Evolutionary conservation across 2,888 invertebrate genomes (phyloP).

Genomic region (Drosophila siamana): DNA sequence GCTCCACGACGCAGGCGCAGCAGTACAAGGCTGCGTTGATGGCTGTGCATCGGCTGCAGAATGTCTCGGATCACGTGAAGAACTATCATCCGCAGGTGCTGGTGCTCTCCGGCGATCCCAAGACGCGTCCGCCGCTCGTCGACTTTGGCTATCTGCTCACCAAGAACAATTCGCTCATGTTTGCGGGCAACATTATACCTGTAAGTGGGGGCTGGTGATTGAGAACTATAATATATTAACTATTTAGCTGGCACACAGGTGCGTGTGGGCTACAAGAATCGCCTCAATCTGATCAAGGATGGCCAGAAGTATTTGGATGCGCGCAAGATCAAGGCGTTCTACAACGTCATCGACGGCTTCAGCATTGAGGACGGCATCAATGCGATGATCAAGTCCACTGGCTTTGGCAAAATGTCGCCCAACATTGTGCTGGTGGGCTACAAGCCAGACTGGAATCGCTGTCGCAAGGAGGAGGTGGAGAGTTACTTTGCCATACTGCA

Average conservation of each 20-base stretch:
- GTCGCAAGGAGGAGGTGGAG: constrained; percentile 90
- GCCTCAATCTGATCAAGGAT: constrained; percentile 87
- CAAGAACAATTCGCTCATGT: constrained; percentile 94
- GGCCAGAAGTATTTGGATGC: constrained; percentile 93
- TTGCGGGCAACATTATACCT: constrained; percentile 94
- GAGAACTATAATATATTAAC: not conserved
- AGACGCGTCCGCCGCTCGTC: constrained; percentile 93
- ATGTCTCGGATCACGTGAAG: constrained; percentile 97
- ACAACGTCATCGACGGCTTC: constrained; percentile 91
- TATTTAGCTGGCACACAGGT: constrained; percentile 84
- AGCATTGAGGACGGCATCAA: constrained; percentile 92
- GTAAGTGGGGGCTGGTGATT: constrained; percentile 86
- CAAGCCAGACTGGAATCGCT: constrained; percentile 94
- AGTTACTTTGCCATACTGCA: constrained; percentile 97
- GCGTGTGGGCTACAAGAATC: constrained; percentile 88
- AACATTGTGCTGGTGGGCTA: constrained; percentile 98
- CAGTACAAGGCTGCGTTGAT: constrained; percentile 96
- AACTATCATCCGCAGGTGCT: constrained; percentile 97
- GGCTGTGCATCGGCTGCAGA: constrained; percentile 92
- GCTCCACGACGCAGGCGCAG: constrained; percentile 98
- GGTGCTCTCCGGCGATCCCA: constrained; percentile 94
- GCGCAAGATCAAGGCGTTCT: constrained; percentile 95
- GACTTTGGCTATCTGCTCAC: constrained; percentile 97
- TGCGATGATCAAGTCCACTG: constrained; percentile 93
- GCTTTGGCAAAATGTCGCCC: constrained; percentile 96